These are phyloP conservation scores for Pithys albifrons DNA, from an alignment of 2,113 vertebrate genomes.

Conservation along the genomic window DNA sequence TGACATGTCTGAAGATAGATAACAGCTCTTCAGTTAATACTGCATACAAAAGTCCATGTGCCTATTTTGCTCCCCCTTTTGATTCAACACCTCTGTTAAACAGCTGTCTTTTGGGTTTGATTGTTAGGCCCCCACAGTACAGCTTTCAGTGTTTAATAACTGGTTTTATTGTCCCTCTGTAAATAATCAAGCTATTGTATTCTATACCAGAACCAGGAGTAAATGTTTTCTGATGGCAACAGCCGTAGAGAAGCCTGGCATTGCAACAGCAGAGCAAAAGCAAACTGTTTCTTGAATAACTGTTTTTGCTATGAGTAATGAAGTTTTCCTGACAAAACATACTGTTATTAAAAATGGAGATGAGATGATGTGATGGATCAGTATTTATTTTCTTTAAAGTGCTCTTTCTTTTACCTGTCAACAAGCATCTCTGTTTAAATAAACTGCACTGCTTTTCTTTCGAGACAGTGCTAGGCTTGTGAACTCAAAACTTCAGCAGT, in stretches of 20 bases:
- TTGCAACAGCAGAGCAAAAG: neutral
- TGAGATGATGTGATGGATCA: neutral
- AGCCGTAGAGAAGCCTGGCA: neutral
- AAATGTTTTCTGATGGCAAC: neutral
- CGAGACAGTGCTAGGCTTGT: neutral
- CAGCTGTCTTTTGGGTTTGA: neutral
- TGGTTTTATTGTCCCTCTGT: neutral
- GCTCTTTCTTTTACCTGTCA: neutral
- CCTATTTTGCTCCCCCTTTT: neutral
- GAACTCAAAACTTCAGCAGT: neutral
- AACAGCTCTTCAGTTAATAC: neutral
- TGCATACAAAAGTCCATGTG: neutral
- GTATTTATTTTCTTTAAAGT: neutral
- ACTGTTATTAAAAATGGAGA: neutral
- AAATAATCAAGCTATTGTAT: neutral
- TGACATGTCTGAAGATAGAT: neutral
- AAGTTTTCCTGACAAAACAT: neutral
- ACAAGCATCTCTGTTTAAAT: neutral
- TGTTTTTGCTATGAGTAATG: neutral
- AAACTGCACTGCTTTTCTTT: neutral
- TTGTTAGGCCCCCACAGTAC: neutral
- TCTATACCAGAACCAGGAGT: neutral
- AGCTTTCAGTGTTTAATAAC: neutral
- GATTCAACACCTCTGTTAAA: neutral
- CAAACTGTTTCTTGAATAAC: neutral